Conservation (phyloP, 2,113 vertebrate genomes). For the Oreochromis aureus region DNA sequence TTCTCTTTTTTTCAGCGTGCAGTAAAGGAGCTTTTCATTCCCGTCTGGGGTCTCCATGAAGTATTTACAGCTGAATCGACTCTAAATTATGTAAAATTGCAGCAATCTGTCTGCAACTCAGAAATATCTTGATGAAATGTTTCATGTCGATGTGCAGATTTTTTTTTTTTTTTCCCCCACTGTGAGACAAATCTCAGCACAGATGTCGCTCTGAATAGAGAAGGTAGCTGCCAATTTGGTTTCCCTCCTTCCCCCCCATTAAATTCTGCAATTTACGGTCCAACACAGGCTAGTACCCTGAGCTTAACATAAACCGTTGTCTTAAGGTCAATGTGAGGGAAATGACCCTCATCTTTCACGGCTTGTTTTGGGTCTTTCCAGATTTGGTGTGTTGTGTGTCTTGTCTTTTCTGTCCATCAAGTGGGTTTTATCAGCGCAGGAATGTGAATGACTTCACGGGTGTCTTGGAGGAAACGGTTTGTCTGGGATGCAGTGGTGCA, state of each 20-base stretch:
- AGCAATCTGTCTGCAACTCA: neutral
- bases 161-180: neutral
- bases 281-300: neutral
- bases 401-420: neutral
- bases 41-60: neutral
- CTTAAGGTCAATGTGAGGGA: slow-evolving; percentile 6
- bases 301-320: slow-evolving; percentile 17
- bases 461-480: neutral
- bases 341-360: slow-evolving; percentile 16
- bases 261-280: neutral
- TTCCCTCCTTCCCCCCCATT: neutral
- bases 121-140: neutral
- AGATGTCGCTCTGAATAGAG: neutral
- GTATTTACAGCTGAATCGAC: neutral
- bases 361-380: slow-evolving; percentile 23
- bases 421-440: slow-evolving; percentile 30
- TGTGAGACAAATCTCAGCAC: neutral
- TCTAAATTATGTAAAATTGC: neutral
- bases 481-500: neutral
- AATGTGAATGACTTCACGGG: slow-evolving; percentile 24
- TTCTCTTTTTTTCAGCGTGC: neutral
- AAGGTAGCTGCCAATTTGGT: neutral
- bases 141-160: neutral
- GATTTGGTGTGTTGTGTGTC: slow-evolving; percentile 4
- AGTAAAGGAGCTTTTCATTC: neutral